Evolutionary conservation across 2,113 vertebrate species (phyloP).

Genomic region (Sander vitreus): DNA sequence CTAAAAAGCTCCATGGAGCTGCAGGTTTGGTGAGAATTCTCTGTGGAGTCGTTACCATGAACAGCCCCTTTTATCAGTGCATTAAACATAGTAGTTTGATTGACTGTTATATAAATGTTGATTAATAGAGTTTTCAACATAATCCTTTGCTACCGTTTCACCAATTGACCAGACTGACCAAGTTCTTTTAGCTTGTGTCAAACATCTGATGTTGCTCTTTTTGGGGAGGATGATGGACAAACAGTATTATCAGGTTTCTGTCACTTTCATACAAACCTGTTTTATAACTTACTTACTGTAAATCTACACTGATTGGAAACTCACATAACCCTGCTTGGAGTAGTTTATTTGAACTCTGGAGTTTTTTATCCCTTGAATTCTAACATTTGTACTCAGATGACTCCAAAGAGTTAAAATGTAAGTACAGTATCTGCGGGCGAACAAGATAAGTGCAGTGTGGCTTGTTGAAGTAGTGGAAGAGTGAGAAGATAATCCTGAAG

Average conservation of each 20-base stretch:
- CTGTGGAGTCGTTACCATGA: not conserved
- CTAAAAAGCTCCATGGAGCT: not conserved
- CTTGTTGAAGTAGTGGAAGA: constrained; percentile 13
- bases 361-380: not conserved
- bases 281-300: not conserved
- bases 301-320: not conserved
- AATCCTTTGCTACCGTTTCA: not conserved
- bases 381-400: not conserved
- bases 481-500: constrained; percentile 39
- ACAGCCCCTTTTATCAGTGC: not conserved
- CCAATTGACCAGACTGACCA: not conserved
- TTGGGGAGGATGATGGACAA: not conserved
- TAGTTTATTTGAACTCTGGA: not conserved
- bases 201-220: not conserved
- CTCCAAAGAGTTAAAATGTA: not conserved
- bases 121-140: not conserved
- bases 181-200: not conserved
- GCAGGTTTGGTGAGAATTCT: not conserved
- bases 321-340: not conserved
- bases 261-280: not conserved
- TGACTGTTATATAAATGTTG: not conserved
- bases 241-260: not conserved
- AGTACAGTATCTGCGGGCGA: not conserved
- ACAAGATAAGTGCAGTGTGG: constrained; percentile 4
- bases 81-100: not conserved